Evolutionary conservation across 2,113 vertebrate genomes (phyloP).

Genomic region (Labrus mixtus): DNA sequence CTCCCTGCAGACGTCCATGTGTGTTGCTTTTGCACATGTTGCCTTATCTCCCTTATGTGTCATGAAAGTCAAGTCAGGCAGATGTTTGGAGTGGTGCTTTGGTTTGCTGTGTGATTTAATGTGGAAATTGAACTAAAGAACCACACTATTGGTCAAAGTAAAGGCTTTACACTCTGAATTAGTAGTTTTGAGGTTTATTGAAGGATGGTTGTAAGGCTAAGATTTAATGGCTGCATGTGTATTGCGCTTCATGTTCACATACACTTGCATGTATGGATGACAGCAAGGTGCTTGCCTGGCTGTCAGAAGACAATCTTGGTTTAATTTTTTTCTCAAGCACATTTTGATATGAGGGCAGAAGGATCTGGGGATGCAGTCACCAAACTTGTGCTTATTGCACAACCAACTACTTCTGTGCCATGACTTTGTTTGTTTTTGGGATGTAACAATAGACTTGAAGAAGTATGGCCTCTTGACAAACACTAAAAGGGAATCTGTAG

Average conservation of each 20-base stretch:
- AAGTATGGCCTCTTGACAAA: not conserved
- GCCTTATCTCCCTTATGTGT: conserved; percentile 39
- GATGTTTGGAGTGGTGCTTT: conserved; percentile 57
- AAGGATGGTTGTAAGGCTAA: not conserved
- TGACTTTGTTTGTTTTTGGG: not conserved
- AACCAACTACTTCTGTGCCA: not conserved
- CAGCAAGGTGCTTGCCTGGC: not conserved
- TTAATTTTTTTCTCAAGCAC: not conserved
- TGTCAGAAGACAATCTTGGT: not conserved
- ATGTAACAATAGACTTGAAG: not conserved
- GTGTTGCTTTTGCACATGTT: conserved; percentile 71
- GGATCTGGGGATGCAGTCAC: not conserved
- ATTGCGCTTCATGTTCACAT: not conserved
- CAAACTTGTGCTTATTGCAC: not conserved
- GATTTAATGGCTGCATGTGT: not conserved
- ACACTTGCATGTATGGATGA: not conserved
- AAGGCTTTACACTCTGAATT: not conserved
- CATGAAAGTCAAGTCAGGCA: conserved; percentile 56
- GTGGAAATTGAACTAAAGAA: conserved; percentile 3
- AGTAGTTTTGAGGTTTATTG: not conserved
- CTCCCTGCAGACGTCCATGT: conserved; percentile 55
- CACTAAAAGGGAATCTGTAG: not conserved
- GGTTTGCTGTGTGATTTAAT: conserved; percentile 10
- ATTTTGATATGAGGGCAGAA: not conserved
- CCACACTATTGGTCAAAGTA: not conserved